Evolutionary conservation across 2,888 invertebrate species (phyloP).

Genomic region (Iselma pallidipennis): DNA sequence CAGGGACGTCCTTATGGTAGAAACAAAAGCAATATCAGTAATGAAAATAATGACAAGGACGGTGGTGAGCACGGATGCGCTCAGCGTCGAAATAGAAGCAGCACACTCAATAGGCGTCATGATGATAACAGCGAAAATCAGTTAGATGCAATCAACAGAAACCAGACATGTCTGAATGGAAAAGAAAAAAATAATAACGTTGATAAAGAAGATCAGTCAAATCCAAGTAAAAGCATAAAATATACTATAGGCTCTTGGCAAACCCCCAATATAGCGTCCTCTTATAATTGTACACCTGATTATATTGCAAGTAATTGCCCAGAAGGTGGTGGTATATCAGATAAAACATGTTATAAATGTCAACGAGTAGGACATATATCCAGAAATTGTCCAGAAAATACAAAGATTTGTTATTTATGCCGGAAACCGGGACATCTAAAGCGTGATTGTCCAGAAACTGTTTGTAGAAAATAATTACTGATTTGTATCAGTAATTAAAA

Average conservation of each 20-base stretch:
- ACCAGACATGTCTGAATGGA: no score
- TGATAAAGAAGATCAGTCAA: no score
- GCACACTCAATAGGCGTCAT: no score
- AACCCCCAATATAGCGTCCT: conserved; percentile 77
- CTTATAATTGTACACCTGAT: conserved; percentile 94
- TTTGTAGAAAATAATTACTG: conserved; percentile 61
- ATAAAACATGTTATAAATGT: conserved; percentile 90
- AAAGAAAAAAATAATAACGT: no score
- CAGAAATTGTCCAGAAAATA: conserved; percentile 80
- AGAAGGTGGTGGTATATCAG: conserved; percentile 61
- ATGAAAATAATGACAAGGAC: no score
- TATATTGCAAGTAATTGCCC: conserved; percentile 89
- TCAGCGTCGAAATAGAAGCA: no score
- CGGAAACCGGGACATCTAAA: conserved; percentile 90
- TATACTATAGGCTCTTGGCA: conserved; percentile 91
- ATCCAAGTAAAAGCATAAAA: no score
- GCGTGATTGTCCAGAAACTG: conserved; percentile 85
- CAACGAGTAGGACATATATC: conserved; percentile 92
- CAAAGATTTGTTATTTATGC: conserved; percentile 91
- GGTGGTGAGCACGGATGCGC: no score
- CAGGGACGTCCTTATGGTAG: no score
- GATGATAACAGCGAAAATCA: no score
- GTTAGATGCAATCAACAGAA: no score
- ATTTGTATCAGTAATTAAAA: conserved; percentile 9
- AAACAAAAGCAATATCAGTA: no score